Conservation (phyloP, 2,797 vertebrate species). For the Thamnophis elegans region DNA sequence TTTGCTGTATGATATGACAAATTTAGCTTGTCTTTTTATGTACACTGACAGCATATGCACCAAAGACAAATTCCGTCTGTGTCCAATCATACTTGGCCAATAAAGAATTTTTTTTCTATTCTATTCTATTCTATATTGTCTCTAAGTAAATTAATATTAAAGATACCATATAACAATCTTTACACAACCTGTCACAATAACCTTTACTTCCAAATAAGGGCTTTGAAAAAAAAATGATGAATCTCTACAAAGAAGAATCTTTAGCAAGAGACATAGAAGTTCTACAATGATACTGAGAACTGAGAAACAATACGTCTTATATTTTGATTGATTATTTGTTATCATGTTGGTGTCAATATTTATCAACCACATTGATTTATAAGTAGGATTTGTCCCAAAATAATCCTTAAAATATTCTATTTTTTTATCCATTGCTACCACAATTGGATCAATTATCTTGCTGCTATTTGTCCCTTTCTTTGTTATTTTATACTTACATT, state of each 20-base stretch:
- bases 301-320: not conserved
- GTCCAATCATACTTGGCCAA: too few species aligned
- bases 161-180: not conserved
- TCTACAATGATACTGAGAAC: not conserved
- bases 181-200: not conserved
- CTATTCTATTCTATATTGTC: too few species aligned
- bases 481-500: not conserved
- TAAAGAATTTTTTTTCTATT: too few species aligned
- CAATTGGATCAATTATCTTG: not conserved
- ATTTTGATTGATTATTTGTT: not conserved
- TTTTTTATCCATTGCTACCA: not conserved
- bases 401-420: not conserved
- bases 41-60: too few species aligned
- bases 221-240: not conserved
- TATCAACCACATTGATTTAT: not conserved
- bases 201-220: not conserved
- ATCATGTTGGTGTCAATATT: not conserved
- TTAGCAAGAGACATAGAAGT: not conserved
- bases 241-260: not conserved
- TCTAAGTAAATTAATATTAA: not conserved
- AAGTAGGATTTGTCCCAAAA: not conserved
- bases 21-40: too few species aligned
- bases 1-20: not conserved
- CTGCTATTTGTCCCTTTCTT: not conserved
- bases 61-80: too few species aligned